Percentiles rank a stretch among this genome's conserved stretches.
Evolutionary conservation across 2,797 vertebrate species (phyloP).

Genomic region (Loriculus beryllinus): DNA sequence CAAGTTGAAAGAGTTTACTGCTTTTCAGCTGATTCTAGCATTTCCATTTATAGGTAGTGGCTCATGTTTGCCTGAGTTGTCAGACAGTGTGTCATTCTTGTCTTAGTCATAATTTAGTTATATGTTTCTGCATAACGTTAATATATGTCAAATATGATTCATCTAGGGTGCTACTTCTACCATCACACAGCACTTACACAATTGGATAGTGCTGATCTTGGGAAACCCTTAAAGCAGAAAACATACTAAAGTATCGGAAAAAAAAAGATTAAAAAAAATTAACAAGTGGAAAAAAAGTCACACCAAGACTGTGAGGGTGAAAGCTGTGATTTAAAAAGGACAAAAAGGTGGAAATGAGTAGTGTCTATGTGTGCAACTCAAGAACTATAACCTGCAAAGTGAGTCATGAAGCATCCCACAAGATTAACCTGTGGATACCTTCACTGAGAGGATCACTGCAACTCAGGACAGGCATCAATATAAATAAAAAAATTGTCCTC

Average conservation of each 20-base stretch:
- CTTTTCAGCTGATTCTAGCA: neutral
- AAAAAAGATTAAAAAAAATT: neutral
- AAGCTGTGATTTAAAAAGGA: neutral
- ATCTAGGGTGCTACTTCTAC: neutral
- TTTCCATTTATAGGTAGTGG: neutral
- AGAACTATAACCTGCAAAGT: neutral
- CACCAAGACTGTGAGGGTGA: neutral
- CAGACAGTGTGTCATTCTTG: constrained; percentile 25
- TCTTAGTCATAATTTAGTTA: constrained; percentile 44
- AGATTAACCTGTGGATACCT: neutral
- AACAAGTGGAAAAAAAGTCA: neutral
- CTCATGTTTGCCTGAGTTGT: constrained; percentile 1
- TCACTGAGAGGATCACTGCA: neutral
- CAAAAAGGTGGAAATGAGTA: neutral
- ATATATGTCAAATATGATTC: constrained; percentile 24
- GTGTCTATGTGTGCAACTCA: neutral
- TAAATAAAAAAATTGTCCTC: neutral
- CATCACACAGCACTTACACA: neutral
- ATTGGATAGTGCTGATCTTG: neutral
- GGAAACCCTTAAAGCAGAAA: neutral
- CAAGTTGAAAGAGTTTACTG: neutral
- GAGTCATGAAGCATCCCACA: neutral
- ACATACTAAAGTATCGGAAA: neutral
- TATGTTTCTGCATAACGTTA: constrained; percentile 6
- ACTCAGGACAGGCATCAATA: neutral